These are phyloP conservation scores for Tupiocoris notatus DNA, from an alignment of 2,888 invertebrate genomes.

Conservation along the genomic window DNA sequence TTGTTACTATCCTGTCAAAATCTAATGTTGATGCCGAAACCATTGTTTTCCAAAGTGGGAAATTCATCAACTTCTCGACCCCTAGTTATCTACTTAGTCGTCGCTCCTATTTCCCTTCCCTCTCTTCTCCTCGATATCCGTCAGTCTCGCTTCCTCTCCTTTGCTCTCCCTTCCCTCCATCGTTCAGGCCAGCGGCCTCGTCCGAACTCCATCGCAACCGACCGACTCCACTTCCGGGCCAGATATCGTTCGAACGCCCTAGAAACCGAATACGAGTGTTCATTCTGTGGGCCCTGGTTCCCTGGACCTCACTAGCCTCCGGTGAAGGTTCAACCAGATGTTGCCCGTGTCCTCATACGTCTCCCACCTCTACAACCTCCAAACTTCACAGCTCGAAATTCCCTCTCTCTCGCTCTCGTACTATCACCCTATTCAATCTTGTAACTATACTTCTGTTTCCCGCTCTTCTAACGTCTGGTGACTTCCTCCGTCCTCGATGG, in stretches of 20 bases:
- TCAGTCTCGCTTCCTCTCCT: too few relatives aligned
- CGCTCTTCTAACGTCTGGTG: neutral
- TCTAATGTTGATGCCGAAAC: too few relatives aligned
- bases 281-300: neutral
- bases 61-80: neutral
- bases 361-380: neutral
- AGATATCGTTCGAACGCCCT: slow-evolving; percentile 15
- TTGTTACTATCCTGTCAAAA: too few relatives aligned
- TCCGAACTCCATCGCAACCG: neutral
- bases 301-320: neutral
- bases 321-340: neutral
- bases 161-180: neutral
- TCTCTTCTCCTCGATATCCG: too few relatives aligned
- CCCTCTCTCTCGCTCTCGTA: neutral
- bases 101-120: neutral
- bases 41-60: too few relatives aligned
- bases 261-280: slow-evolving; percentile 13
- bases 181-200: neutral
- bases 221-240: neutral
- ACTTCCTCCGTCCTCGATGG: neutral
- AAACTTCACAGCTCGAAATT: too few relatives aligned
- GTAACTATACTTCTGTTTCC: too few relatives aligned
- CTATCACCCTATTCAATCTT: too few relatives aligned
- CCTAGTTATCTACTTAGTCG: neutral
- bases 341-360: neutral